Evolutionary conservation across 2,113 vertebrate genomes (phyloP).

Genomic region (Arothron firmamentum): DNA sequence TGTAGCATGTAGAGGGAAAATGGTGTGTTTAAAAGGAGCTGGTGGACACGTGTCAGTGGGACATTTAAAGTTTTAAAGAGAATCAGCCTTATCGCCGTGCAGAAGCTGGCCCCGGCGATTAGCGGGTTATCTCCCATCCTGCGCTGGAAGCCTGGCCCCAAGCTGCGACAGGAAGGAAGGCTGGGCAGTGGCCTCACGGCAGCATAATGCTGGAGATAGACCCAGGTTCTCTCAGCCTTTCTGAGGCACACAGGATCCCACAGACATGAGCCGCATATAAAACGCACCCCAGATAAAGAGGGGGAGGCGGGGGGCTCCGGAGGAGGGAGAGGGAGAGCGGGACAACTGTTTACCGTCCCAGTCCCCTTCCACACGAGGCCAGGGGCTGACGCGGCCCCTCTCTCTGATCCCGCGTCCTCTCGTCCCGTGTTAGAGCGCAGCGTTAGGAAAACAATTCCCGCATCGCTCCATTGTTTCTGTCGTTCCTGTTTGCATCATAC

Average conservation of each 20-base stretch:
- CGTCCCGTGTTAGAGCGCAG: constrained; percentile 14
- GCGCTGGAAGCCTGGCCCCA: constrained; percentile 58
- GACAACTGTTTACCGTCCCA: constrained; percentile 30
- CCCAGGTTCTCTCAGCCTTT: constrained; percentile 24
- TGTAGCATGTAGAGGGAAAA: neutral
- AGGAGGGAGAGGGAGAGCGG: constrained; percentile 37
- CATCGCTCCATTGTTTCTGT: constrained; percentile 23
- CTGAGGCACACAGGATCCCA: constrained; percentile 60
- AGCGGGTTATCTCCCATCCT: constrained; percentile 74
- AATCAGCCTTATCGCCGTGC: constrained; percentile 59
- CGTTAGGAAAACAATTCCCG: constrained; percentile 18
- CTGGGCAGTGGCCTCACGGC: constrained; percentile 44
- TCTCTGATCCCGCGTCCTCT: constrained; percentile 30
- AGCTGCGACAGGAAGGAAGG: constrained; percentile 72
- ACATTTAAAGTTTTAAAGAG: constrained; percentile 66
- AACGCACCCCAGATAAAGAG: constrained; percentile 55
- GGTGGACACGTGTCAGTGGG: constrained; percentile 48
- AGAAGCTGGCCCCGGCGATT: constrained; percentile 55
- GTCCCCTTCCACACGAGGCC: constrained; percentile 28
- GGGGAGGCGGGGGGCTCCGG: constrained; percentile 5
- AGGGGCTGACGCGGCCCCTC: constrained; percentile 17
- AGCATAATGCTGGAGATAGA: constrained; percentile 40
- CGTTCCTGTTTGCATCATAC: constrained; percentile 18
- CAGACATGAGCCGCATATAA: constrained; percentile 68
- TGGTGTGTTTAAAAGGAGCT: constrained; percentile 25